Conservation (phyloP, 2,888 invertebrate genomes). For the Agonopterix alstromeriana region DNA sequence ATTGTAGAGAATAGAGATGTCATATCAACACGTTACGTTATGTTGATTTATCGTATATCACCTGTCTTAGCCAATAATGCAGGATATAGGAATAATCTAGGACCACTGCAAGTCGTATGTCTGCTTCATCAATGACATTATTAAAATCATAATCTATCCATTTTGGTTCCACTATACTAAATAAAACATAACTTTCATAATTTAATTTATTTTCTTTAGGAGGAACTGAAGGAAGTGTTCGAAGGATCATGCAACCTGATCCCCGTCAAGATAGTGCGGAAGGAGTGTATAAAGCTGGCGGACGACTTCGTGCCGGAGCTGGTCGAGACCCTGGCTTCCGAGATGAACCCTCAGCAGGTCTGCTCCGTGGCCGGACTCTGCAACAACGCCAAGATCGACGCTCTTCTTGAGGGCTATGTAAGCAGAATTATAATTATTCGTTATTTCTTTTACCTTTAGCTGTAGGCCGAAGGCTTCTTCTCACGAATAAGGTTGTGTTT, state of each 20-base stretch:
- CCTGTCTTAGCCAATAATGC: no score
- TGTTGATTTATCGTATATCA: no score
- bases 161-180: no score
- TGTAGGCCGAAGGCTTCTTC: no score
- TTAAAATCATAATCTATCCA: no score
- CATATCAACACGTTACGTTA: no score
- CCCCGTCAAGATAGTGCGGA: conserved; percentile 82
- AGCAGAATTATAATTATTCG: conserved; percentile 21
- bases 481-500: no score
- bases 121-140: no score
- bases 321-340: conserved; percentile 89
- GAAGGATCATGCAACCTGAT: conserved; percentile 92
- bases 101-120: no score
- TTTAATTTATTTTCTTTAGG: conserved; percentile 59
- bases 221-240: conserved; percentile 89
- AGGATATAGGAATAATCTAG: no score
- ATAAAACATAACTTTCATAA: not conserved
- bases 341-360: conserved; percentile 94
- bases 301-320: conserved; percentile 92
- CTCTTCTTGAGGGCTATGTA: conserved; percentile 75
- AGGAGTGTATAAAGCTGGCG: conserved; percentile 86
- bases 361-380: conserved; percentile 93
- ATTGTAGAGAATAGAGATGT: no score
- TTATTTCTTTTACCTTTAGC: no score
- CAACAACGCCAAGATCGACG: conserved; percentile 84